Base-by-base conservation (phyloP, 2,113 vertebrate genomes). In the Osmerus mordax region DNA sequence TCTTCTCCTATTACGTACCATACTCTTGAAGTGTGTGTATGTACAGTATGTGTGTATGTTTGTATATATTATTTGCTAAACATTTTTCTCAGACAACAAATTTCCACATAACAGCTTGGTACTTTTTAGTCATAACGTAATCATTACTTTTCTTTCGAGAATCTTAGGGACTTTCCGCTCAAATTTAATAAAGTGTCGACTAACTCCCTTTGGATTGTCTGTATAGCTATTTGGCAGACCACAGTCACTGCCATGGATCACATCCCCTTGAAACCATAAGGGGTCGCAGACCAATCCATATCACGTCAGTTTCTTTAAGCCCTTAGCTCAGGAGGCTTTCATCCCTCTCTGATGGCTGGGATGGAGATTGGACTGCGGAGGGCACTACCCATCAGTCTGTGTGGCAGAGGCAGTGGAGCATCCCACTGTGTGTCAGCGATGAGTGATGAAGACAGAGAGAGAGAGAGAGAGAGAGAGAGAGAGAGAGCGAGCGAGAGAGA, bases 191-290 rank as follows among this genome's bases (percentile, higher is more conserved):
- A 12, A 47, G 41, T 11, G 41, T 47, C 7, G 41, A 47, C 9
- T 47, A 47, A 47, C 41, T 47, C 41, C 41, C 7, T 47, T 47
- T 47, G 41, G 41, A 47, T 47, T 47, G 41, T 47, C 41, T 47
- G 41, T 47, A 47, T 2, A 47, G 32, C 32, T 36, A 7, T 36
- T 7, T 36, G 7, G 6, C 32, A 47, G 41, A 29, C 29, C 23
- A 8, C 23, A 9, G 5, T 64, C 25, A 29, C 41, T 73, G 14
- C 0, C 61, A 63, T 64, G 74, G 59, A 78, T 75, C 65, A 81
- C 78, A 81, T 12, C 73, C 73, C 85, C 84, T 86, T 89, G 81
- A 85, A 74, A 72, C 67, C 68, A 71, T 68, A 75, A 64, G 71
- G 77, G 75, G 62, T 28, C 68, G 70, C 58, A 73, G 78, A n/a